Evolutionary conservation across 2,888 invertebrate species (phyloP), one percentile per base, ranked within the genome.

Genomic region (Thecophora atra): DNA sequence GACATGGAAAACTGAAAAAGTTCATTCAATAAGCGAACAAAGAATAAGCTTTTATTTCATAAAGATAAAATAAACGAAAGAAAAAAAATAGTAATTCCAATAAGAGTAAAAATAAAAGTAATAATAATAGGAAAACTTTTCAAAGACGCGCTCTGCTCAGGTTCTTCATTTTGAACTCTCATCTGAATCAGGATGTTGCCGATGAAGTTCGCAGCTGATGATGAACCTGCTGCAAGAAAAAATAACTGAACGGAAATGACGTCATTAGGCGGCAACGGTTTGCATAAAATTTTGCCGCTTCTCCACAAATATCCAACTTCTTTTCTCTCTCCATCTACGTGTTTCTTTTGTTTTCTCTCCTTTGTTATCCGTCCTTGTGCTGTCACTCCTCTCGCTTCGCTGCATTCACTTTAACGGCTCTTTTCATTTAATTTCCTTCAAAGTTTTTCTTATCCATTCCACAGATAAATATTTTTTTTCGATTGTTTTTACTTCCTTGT

Each of bases 201-300:
- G 47, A n/a, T n/a, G 47, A 47, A 47, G 47, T 47, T n/a, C 5
- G 47, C 17, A 15, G 47, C 5, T n/a, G 47, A n/a, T 4, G 47
- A 8, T 15, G n/a, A 47, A n/a, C 17, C 47, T 15, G 47, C 11
- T 47, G 47, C 47, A 60, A 60, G 3, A 37, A 37, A 37, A 37
- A 37, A 37, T 37, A 37, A 63, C 30, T 17, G 26, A 44, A 13
- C 68, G 68, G 44, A 68, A 68, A 58, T 60, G 28, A 69, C 60
- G 51, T 60, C 69, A 69, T 69, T 69, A 69, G 15, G 28, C 60
- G 47, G 44, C 28, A 60, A 60, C 30, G 51, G 62, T 60, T 69
- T 69, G 69, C 69, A 69, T 69, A 30, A 69, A 44, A 13, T 69
- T 42, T 51, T 26, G n/a, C 37, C 37, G 37, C 11, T 37, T 37